These are phyloP conservation scores for Forbesichthys papilliferus DNA, from an alignment of 2,113 vertebrate genomes.

Conservation along the genomic window DNA sequence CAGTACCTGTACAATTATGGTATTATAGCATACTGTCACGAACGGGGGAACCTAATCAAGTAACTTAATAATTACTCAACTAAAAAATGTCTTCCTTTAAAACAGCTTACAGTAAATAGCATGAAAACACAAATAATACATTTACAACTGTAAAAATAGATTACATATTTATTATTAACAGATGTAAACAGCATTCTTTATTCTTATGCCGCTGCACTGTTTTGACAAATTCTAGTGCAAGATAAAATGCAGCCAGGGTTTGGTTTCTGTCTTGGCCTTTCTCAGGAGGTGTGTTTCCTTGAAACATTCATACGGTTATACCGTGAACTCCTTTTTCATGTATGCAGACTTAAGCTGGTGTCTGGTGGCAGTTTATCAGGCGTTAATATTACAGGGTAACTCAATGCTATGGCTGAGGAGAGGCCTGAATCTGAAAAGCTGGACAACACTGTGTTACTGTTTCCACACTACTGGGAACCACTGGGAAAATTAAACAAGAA, in stretches of 20 bases:
- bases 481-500: too few relatives aligned
- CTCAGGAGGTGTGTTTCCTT: slow-evolving; percentile 37
- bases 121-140: too few relatives aligned
- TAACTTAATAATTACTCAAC: too few relatives aligned
- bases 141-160: too few relatives aligned
- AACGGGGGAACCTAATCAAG: too few relatives aligned
- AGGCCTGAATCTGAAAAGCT: slow-evolving; percentile 41
- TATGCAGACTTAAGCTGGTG: slow-evolving; percentile 60
- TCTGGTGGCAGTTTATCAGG: slow-evolving; percentile 70
- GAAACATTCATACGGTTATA: slow-evolving; percentile 57
- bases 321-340: slow-evolving; percentile 44
- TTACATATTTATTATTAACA: not conserved
- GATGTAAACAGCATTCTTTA: not conserved
- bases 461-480: not conserved
- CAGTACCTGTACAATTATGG: not conserved
- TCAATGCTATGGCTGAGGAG: slow-evolving; percentile 47
- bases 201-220: too few relatives aligned
- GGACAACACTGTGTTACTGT: not conserved
- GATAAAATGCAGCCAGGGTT: slow-evolving; percentile 8
- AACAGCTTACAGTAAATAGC: too few relatives aligned
- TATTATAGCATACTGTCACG: not conserved
- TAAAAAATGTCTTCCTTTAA: too few relatives aligned
- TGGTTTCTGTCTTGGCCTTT: slow-evolving; percentile 26
- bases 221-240: not conserved
- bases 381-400: slow-evolving; percentile 78